Percentiles rank a stretch among this genome's conserved stretches.
Conservation (phyloP, 2,113 vertebrate genomes). For the sheep (Ovis aries) region DNA sequence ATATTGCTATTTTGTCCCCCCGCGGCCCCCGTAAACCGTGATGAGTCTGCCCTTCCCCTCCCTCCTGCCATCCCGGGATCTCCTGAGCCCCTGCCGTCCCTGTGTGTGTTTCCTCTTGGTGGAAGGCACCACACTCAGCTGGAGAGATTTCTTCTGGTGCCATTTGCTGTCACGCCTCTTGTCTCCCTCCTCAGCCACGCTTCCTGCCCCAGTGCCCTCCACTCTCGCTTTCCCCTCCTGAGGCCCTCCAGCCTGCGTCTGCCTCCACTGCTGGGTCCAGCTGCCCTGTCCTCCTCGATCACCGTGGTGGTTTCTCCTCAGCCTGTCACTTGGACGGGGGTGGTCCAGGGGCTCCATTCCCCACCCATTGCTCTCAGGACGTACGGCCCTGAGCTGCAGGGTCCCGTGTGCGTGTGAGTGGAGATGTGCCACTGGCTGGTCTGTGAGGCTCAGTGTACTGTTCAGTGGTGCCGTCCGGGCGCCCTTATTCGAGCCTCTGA, state of each 20-base stretch:
- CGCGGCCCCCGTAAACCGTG: fast-evolving
- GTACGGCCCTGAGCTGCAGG: not conserved
- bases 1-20: not conserved
- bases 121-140: not conserved
- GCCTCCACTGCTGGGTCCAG: not conserved
- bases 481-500: not conserved
- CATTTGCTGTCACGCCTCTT: not conserved
- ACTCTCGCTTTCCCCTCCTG: not conserved
- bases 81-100: not conserved
- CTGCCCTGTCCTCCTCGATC: not conserved
- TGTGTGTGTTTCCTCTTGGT: not conserved
- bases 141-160: not conserved
- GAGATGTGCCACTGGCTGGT: not conserved
- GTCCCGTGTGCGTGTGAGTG: fast-evolving
- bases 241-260: not conserved
- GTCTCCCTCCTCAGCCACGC: not conserved
- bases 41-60: not conserved
- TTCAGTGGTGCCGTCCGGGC: not conserved
- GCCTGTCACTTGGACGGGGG: fast-evolving
- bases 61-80: not conserved
- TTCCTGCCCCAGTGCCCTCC: not conserved
- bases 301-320: not conserved
- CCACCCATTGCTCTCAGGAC: not conserved
- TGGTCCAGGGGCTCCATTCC: not conserved
- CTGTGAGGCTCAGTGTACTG: too few relatives aligned